Percentiles rank a stretch among this genome's conserved stretches.
Evolutionary conservation across 2,113 vertebrate species (phyloP).

Genomic region (Datnioides undecimradiatus): DNA sequence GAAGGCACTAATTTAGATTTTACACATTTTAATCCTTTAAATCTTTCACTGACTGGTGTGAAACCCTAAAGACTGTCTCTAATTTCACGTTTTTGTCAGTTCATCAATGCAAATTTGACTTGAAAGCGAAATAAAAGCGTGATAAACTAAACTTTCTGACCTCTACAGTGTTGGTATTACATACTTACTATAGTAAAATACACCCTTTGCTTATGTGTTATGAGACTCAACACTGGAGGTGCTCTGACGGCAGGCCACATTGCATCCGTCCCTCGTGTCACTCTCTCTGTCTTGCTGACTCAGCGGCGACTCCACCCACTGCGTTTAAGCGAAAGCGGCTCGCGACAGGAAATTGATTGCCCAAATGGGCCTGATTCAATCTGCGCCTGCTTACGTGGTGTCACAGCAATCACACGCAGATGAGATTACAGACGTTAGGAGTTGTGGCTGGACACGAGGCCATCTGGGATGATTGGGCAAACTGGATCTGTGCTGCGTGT

Average conservation of each 20-base stretch:
- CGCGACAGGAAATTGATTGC: conserved; percentile 66
- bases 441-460: conserved; percentile 32
- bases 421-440: conserved; percentile 70
- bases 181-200: neutral
- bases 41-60: too few species aligned
- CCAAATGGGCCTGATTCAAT: conserved; percentile 70
- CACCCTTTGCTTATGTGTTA: neutral
- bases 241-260: neutral
- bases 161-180: neutral
- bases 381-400: conserved; percentile 52
- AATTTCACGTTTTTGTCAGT: too few species aligned
- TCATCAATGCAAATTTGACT: too few species aligned
- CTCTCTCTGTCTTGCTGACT: conserved; percentile 8
- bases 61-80: too few species aligned
- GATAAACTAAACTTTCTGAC: too few species aligned
- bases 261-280: neutral
- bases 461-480: conserved; percentile 67
- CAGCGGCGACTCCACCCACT: neutral
- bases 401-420: conserved; percentile 62
- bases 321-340: conserved; percentile 46
- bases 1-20: too few species aligned
- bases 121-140: too few species aligned
- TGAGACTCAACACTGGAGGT: too few species aligned
- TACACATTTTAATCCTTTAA: too few species aligned
- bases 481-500: conserved; percentile 38